Base-by-base conservation (phyloP, 2,888 invertebrate genomes). In the Metellina segmentata region DNA sequence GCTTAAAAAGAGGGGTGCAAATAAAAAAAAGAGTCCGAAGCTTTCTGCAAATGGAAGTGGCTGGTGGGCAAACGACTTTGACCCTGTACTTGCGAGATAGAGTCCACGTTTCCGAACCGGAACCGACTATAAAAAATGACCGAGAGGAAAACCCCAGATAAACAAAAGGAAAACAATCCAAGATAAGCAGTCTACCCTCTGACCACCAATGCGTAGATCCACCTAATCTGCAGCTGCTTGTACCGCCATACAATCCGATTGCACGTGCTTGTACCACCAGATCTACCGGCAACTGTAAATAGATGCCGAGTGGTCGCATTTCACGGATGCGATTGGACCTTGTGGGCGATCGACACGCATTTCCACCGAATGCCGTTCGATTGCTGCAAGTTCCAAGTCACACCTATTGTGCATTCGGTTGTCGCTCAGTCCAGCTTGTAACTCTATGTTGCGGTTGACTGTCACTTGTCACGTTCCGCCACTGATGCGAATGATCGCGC, bases 131-230 rank as follows among this genome's bases (percentile, higher is more conserved):
- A 11, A 74, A 74, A 72, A 74, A 74, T 34, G 34, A 11, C 74
- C 19, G 74, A 61, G 61, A 13, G 61, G 61, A 61, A 13, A 69
- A 69, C 61, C 11, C 11, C 61, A 61, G 69, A 69, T 13, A 16
- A 16, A 69, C 8, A n/a, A 69, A n/a, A 69, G n/a, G 69, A 74
- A 72, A 74, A 74, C 34, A 74, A 20, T 69, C 61, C 61, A 61
- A 61, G 74, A 74, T 74, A 74, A 74, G 19, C 11, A 11, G 20
- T 34, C 69, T 52, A 70, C 71, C 49, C 34, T 51, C 71, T 81
- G 87, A 71, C 87, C 87, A 87, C 34, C 87, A 79, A 72, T 87
- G 87, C 87, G 87, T 87, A 79, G 78, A 79, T 87, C 87, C 86
- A 51, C 71, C n/a, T 19, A 48, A 20, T 34, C 70, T 19, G 87